phyloP scores from a whole-genome alignment of 2,888 invertebrate species.

The Empis stercorea region DNA sequence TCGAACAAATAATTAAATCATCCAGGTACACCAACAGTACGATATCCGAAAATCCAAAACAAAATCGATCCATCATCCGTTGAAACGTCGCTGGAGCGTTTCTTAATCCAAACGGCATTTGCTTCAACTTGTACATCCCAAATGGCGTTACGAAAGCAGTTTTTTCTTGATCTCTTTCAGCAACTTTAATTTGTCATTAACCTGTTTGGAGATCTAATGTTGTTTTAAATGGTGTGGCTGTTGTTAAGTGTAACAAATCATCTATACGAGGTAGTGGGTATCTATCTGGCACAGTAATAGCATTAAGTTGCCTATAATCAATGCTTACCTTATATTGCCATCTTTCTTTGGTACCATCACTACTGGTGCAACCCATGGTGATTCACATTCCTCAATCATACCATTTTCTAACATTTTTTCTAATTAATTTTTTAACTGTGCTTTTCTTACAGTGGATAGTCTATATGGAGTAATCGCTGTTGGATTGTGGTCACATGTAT shows the following conservation, averaged over 20 bases:
- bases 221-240: conserved; percentile 4
- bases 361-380: conserved; percentile 6
- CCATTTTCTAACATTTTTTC: conserved; percentile 9
- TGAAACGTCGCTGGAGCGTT: background rate
- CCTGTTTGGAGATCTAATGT: too few species aligned
- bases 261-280: conserved; percentile 1
- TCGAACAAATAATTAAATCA: background rate
- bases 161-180: background rate
- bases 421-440: conserved; percentile 4
- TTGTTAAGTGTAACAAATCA: background rate
- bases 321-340: conserved; percentile 13
- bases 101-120: conserved; percentile 2
- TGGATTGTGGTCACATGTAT: conserved; percentile 13
- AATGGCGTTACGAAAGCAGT: background rate
- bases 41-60: background rate
- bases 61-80: background rate
- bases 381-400: conserved; percentile 10
- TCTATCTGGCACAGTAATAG: conserved; percentile 5
- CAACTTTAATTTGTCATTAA: background rate
- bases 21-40: background rate
- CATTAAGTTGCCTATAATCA: conserved; percentile 5
- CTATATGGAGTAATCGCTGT: conserved; percentile 24
- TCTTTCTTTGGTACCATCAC: conserved; percentile 16
- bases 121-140: background rate
- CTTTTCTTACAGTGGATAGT: conserved; percentile 16